phyloP scores from a whole-genome alignment of 2,797 vertebrate genomes.

The Smutsia temminckii region DNA sequence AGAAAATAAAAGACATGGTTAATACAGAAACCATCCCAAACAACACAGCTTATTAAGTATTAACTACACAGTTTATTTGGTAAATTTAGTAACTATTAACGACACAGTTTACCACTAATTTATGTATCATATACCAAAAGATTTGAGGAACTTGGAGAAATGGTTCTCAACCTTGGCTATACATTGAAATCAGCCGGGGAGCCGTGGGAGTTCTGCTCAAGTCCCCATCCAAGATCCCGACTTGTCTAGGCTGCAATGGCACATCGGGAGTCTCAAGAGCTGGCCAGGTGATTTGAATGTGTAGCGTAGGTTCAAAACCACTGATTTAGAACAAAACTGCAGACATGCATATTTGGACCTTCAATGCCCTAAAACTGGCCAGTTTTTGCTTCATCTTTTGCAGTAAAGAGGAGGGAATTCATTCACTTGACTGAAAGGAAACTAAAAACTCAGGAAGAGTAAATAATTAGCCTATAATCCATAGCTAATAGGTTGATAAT shows the following conservation, averaged over 20 bases:
- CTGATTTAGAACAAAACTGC: not conserved
- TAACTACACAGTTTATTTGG: not conserved
- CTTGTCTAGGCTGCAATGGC: not conserved
- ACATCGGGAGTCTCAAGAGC: not conserved
- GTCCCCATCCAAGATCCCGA: not conserved
- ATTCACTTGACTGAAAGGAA: slow-evolving; percentile 37
- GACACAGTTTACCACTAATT: not conserved
- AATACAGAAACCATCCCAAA: not conserved
- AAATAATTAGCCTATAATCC: not conserved
- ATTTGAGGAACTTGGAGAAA: not conserved
- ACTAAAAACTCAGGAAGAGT: not conserved
- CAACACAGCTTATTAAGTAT: not conserved
- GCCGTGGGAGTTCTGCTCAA: not conserved
- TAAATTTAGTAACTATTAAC: not conserved
- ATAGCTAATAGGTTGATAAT: not conserved
- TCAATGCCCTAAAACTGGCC: not conserved
- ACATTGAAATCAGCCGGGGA: not conserved
- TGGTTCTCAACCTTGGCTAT: not conserved
- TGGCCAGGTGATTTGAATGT: not conserved
- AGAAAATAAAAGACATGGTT: not conserved
- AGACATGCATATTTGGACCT: not conserved
- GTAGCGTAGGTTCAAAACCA: not conserved
- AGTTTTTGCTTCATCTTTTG: not conserved
- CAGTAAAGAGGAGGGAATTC: not conserved
- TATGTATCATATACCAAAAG: not conserved